Evolutionary conservation across 2,888 invertebrate species (phyloP).

Genomic region (Penaeus monodon): DNA sequence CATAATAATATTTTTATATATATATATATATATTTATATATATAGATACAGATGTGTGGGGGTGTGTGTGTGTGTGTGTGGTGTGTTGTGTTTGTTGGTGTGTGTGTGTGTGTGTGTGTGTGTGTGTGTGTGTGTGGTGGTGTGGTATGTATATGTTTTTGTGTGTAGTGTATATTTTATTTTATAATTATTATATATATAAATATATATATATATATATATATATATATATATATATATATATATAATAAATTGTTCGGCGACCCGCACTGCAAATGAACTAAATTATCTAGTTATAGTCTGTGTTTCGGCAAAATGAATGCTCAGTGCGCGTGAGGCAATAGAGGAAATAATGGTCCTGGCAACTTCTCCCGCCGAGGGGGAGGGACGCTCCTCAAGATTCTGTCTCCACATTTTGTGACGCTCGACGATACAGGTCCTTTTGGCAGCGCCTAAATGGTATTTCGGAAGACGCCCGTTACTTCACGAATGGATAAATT

Average conservation of each 20-base stretch:
- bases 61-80: not conserved
- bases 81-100: not conserved
- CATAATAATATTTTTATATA: too few relatives aligned
- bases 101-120: not conserved
- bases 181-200: too few relatives aligned
- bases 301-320: constrained; percentile 7
- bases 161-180: too few relatives aligned
- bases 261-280: not conserved
- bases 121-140: not conserved
- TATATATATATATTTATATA: too few relatives aligned
- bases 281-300: constrained; percentile 12
- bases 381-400: too few relatives aligned
- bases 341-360: not conserved
- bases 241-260: not conserved
- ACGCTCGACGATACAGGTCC: too few relatives aligned
- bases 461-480: too few relatives aligned
- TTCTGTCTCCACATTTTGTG: too few relatives aligned
- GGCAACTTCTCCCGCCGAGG: too few relatives aligned
- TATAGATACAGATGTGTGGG: not conserved
- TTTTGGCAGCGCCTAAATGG: too few relatives aligned
- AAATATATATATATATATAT: too few relatives aligned
- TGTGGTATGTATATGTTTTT: too few relatives aligned
- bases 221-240: not conserved
- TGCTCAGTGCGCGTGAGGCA: not conserved
- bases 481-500: not conserved